Evolutionary conservation across 2,113 vertebrate species (phyloP), one percentile per base, ranked within the genome.

Genomic region (Corythaeola cristata): DNA sequence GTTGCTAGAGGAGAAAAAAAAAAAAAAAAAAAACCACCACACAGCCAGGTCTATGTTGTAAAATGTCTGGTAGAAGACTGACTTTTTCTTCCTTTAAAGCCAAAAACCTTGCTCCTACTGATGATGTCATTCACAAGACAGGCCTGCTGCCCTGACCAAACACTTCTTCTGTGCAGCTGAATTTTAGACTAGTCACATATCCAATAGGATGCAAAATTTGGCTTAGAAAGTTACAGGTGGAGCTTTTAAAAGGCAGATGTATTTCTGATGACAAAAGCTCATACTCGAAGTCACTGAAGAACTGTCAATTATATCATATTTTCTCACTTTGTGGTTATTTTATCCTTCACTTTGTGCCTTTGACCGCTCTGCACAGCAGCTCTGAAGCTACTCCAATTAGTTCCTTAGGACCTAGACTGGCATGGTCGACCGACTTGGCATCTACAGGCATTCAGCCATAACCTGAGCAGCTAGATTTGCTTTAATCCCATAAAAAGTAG

Each of bases 401-500:
- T 47, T 89, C 30, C 47, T 81, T 84, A 64, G 64, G 67, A 90
- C 3, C 2, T 39, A 68, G 44, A 45, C 52, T 67, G n/a, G 28
- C 3, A 2, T 81, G 60, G 35, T 53, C 1, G 0, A 55, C 24
- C 55, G n/a, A 16, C 21, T 93, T 96, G 68, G 55, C 64, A 87
- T 55, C 53, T 63, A 47, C 52, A 81, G 45, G 33, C 26, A 33
- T 85, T 76, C 62, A 86, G 41, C 49, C 53, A 63, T 74, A 92
- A 95, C 28, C 37, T 69, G 60, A 92, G 41, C 58, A 96, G n/a
- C 37, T 77, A 88, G 55, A 86, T 87, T 84, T 92, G 19, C 49
- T 89, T 89, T 92, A 93, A 97, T 81, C 62, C 49, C 66, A 41
- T 80, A 60, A 94, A 84, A 95, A 77, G 12, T 27, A 88, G 55